Percentiles rank a stretch among this genome's conserved stretches.
Conservation (phyloP, 2,797 vertebrate genomes). For the Perodicticus potto region DNA sequence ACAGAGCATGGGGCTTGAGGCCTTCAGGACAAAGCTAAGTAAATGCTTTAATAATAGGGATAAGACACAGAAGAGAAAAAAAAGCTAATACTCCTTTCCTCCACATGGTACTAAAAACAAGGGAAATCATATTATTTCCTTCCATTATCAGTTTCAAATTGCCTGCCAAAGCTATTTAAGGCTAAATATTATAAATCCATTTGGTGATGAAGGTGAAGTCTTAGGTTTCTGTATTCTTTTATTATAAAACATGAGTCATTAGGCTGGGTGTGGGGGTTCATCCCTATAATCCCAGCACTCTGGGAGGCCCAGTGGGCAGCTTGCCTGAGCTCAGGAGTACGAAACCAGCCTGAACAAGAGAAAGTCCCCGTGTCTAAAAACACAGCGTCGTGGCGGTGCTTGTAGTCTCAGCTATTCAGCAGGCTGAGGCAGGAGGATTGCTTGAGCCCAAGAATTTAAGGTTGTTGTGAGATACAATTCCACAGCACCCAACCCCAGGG, state of each 20-base stretch:
- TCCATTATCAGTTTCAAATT: neutral
- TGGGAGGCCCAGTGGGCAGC: too few relatives aligned
- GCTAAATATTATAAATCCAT: neutral
- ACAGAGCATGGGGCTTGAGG: neutral
- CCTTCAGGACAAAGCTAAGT: neutral
- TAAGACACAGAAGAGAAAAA: neutral
- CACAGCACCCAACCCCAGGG: too few relatives aligned
- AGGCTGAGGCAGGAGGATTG: too few relatives aligned
- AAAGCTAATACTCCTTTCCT: neutral
- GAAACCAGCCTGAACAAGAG: too few relatives aligned
- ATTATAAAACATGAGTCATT: neutral
- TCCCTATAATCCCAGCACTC: too few relatives aligned
- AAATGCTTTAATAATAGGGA: neutral
- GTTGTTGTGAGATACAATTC: too few relatives aligned
- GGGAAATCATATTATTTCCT: neutral
- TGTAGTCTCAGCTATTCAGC: too few relatives aligned
- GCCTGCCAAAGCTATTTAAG: neutral
- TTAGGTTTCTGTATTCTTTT: neutral
- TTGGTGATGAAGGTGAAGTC: neutral
- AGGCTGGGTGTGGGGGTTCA: too few relatives aligned
- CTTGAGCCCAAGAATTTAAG: too few relatives aligned
- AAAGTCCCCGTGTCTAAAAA: too few relatives aligned
- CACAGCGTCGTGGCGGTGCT: too few relatives aligned
- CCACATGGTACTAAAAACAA: neutral
- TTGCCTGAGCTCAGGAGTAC: too few relatives aligned